Evolutionary conservation across 2,888 invertebrate species (phyloP), one percentile per base, ranked within the genome.

Genomic region (Megamerina dolium): DNA sequence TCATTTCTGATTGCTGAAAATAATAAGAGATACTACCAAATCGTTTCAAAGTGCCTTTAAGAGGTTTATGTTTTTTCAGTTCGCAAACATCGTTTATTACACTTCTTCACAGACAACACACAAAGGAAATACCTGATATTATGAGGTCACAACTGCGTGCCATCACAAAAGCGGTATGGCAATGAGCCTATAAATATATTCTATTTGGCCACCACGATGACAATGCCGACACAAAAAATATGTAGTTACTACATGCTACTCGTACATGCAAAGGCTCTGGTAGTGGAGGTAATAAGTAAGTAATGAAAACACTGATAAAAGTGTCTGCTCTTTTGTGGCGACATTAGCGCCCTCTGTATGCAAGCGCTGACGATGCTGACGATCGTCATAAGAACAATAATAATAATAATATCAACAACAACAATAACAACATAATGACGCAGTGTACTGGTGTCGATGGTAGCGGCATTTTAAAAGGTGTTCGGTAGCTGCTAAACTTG

Each of bases 401-500:
- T 23, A 23, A 23, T 6, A 8, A 23, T 23, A 23, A 8, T 6
- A 23, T 23, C 23, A 8, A 31, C 29, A 29, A 2, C 23, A 12
- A 27, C 17, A 16, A 10, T 4, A 16, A 14, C 49, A 48, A 37
- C 47, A 43, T 41, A 44, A n/a, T 27, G 16, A 14, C 18, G 18
- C 18, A 12, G 29, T 39, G 31, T 17, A n/a, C 29, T 17, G 27
- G n/a, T 37, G 37, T 31, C 16, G 6, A 27, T 39, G 56, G 44
- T 51, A 52, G 43, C 48, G 49, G 45, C 16, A 12, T 9, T 16
- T 17, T 2, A 34, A 31, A 31, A 31, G 31, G 19, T 18, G 13
- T 64, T 67, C 68, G 60, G 68, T 68, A 68, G 68, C 68, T 58
- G 66, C 68, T 64, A 63, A 63, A 66, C 63, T 61, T 67, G 69